These are phyloP conservation scores for Ectobius pallidus DNA, from an alignment of 2,888 invertebrate genomes.

Conservation along the genomic window DNA sequence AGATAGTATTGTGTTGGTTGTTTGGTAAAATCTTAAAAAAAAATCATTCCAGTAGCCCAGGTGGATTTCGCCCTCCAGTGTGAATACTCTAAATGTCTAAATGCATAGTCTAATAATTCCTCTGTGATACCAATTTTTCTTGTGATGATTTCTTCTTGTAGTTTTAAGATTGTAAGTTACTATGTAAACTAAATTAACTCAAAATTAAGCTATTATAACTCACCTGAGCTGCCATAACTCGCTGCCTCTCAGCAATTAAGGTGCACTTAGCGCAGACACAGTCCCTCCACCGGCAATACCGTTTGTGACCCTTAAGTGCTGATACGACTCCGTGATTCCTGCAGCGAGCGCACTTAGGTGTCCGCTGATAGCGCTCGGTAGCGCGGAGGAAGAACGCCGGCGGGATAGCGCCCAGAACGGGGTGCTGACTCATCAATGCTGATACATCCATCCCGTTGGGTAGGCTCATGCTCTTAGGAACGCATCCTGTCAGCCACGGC, in stretches of 20 bases:
- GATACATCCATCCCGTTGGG: constrained; percentile 87
- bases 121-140: too few relatives aligned
- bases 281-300: constrained; percentile 97
- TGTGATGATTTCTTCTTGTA: too few relatives aligned
- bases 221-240: constrained; percentile 94
- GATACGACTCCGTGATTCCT: constrained; percentile 98
- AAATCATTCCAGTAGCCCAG: too few relatives aligned
- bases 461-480: constrained; percentile 67
- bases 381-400: constrained; percentile 85
- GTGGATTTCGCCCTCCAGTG: too few relatives aligned
- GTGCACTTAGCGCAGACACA: constrained; percentile 98
- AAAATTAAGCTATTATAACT: too few relatives aligned
- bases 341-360: constrained; percentile 97
- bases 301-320: constrained; percentile 91
- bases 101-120: too few relatives aligned
- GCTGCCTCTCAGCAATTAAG: constrained; percentile 94
- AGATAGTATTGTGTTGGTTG: too few relatives aligned
- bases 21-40: too few relatives aligned
- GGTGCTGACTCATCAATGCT: constrained; percentile 80
- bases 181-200: too few relatives aligned
- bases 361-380: constrained; percentile 89
- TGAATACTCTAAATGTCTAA: too few relatives aligned
- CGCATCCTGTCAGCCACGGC: too few relatives aligned
- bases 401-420: constrained; percentile 80
- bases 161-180: too few relatives aligned